Evolutionary conservation across 1,140 invertebrate genomes (phyloP).

Genomic region (Anoplolepis gracilipes): DNA sequence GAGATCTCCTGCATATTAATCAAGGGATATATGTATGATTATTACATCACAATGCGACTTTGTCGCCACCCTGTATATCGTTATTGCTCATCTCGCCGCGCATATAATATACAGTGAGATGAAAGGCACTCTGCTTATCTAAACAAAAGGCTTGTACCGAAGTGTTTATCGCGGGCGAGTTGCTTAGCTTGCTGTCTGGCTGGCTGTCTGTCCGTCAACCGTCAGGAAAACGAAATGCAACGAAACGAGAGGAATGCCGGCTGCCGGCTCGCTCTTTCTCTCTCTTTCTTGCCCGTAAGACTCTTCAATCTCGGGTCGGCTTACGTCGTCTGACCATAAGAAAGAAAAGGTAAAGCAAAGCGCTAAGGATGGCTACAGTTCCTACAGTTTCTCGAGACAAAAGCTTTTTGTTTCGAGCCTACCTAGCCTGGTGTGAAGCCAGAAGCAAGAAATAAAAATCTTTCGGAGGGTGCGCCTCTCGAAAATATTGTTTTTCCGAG

Average conservation of each 20-base stretch:
- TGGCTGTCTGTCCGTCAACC: constrained; percentile 54
- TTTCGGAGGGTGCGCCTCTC: background rate
- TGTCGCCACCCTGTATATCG: constrained; percentile 22
- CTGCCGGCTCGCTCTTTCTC: background rate
- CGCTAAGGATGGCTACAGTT: constrained; percentile 66
- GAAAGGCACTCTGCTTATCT: constrained; percentile 76
- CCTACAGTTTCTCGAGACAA: constrained; percentile 70
- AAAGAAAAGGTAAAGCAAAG: constrained; percentile 53
- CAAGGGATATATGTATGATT: background rate
- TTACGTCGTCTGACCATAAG: constrained; percentile 49
- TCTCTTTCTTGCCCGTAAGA: constrained; percentile 40
- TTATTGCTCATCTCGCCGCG: constrained; percentile 2
- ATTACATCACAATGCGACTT: background rate
- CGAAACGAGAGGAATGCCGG: constrained; percentile 60
- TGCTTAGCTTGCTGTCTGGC: constrained; percentile 75
- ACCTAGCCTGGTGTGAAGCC: constrained; percentile 42
- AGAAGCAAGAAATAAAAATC: background rate
- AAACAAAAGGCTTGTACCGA: constrained; percentile 77
- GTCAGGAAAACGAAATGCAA: constrained; percentile 70
- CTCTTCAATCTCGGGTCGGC: constrained; percentile 52
- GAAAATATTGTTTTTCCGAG: background rate
- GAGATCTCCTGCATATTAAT: background rate
- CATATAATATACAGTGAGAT: constrained; percentile 53
- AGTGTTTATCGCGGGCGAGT: constrained; percentile 78
- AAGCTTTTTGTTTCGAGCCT: constrained; percentile 61